phyloP scores from a whole-genome alignment of 2,888 invertebrate genomes.

The Cyaniris semiargus region DNA sequence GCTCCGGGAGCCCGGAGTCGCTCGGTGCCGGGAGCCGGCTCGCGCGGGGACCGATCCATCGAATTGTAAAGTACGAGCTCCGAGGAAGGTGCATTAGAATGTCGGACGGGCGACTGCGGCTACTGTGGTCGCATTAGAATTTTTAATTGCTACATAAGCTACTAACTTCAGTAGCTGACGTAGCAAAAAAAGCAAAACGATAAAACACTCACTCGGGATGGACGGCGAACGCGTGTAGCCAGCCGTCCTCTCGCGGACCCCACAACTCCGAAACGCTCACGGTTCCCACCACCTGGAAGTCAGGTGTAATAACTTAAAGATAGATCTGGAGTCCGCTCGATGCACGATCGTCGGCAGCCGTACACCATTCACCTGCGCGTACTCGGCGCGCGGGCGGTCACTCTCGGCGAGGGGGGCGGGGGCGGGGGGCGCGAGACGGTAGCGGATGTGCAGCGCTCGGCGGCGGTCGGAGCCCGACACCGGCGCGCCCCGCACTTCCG shows the following conservation, averaged over 20 bases:
- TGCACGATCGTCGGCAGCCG: too few species aligned
- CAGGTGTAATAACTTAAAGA: not conserved
- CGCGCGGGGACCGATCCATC: too few species aligned
- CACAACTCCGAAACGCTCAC: conserved; percentile 51
- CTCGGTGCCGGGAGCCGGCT: too few species aligned
- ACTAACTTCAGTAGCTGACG: too few species aligned
- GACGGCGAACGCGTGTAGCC: conserved; percentile 53
- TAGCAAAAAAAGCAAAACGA: too few species aligned
- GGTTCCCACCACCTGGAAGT: conserved; percentile 53
- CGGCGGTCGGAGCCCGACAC: conserved; percentile 37
- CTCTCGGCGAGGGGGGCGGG: conserved; percentile 11
- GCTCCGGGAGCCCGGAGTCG: too few species aligned
- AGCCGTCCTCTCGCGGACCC: conserved; percentile 48
- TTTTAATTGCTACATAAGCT: too few species aligned
- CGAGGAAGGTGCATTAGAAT: too few species aligned
- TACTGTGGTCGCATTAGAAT: too few species aligned
- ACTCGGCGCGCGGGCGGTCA: conserved; percentile 26
- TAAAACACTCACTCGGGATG: conserved; percentile 41
- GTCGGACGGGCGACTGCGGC: too few species aligned
- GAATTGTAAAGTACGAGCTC: too few species aligned
- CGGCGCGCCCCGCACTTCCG: conserved; percentile 51
- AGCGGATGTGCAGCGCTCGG: conserved; percentile 37
- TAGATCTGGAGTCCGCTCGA: too few species aligned
- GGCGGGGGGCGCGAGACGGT: conserved; percentile 27
- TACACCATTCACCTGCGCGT: conserved; percentile 36